A percentile compares a stretch with the other conserved stretches of the same genome.
Evolutionary conservation across 1,140 invertebrate genomes (phyloP).

Genomic region (Drosophila pruinosa): DNA sequence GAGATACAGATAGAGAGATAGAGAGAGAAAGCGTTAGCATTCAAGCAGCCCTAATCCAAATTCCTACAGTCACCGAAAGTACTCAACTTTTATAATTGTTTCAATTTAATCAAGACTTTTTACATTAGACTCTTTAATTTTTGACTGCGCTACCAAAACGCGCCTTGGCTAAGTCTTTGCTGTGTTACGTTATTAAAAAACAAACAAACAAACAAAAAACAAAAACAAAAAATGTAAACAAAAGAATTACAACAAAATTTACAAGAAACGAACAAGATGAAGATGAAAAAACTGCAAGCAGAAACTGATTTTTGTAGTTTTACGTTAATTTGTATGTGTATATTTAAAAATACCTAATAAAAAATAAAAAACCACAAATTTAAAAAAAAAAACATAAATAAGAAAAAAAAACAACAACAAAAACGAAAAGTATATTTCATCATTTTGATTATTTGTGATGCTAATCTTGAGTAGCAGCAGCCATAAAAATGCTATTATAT

Average conservation of each 20-base stretch:
- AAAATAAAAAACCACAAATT: constrained; percentile 51
- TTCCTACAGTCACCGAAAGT: constrained; percentile 39
- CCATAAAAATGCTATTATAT: constrained; percentile 44
- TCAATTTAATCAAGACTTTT: constrained; percentile 72
- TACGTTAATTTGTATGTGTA: constrained; percentile 80
- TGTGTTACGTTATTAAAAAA: constrained; percentile 72
- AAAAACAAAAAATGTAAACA: constrained; percentile 32
- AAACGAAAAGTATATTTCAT: constrained; percentile 41
- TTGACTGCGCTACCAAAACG: constrained; percentile 56
- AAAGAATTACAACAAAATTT: constrained; percentile 36
- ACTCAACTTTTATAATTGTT: constrained; percentile 46
- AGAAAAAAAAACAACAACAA: constrained; percentile 45
- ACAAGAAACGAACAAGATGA: constrained; percentile 29
- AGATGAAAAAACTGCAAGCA: constrained; percentile 42
- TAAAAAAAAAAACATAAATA: constrained; percentile 41
- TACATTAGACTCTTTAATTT: constrained; percentile 42
- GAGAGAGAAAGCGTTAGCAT: constrained; percentile 31
- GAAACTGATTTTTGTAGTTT: constrained; percentile 77
- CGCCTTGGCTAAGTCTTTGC: constrained; percentile 66
- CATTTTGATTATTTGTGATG: constrained; percentile 37
- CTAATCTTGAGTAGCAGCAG: constrained; percentile 23
- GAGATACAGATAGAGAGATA: not conserved
- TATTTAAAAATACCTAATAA: constrained; percentile 72
- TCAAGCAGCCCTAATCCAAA: constrained; percentile 29
- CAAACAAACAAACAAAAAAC: constrained; percentile 21